phyloP scores from a whole-genome alignment of 2,888 invertebrate genomes.

The Callyntrura sp. region DNA sequence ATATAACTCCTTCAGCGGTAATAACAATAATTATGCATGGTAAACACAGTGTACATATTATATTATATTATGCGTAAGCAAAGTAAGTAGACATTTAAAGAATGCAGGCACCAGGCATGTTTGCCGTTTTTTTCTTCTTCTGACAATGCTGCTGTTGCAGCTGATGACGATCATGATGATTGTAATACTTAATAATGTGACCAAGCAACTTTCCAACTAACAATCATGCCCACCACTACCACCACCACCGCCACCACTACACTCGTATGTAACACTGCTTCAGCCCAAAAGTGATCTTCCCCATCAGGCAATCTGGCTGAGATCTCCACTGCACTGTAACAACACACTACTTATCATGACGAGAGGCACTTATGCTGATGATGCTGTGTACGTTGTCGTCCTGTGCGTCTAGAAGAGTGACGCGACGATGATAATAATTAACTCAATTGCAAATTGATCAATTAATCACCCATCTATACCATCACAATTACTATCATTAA shows the following conservation, averaged over 20 bases:
- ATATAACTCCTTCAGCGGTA: conserved; percentile 51
- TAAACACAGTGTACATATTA: conserved; percentile 27
- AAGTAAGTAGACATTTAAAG: conserved; percentile 33
- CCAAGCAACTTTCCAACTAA: conserved; percentile 65
- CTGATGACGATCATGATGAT: conserved; percentile 30
- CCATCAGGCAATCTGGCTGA: background rate
- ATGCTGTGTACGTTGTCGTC: background rate
- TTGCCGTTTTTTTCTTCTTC: conserved; percentile 35
- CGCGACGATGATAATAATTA: conserved; percentile 66
- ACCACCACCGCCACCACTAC: no score
- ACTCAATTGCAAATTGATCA: conserved; percentile 79
- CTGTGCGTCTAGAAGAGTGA: background rate
- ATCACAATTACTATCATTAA: conserved; percentile 41
- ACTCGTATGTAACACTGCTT: background rate
- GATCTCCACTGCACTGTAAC: no score
- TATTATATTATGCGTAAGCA: conserved; percentile 32
- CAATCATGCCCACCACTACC: conserved; percentile 6
- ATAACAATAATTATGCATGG: conserved; percentile 56
- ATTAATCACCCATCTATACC: conserved; percentile 75
- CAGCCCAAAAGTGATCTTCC: conserved; percentile 18
- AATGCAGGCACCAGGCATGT: conserved; percentile 37
- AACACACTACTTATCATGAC: background rate
- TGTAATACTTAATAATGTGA: conserved; percentile 54
- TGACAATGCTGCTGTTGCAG: conserved; percentile 6
- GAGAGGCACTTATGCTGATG: background rate